Conservation (phyloP, 2,888 invertebrate genomes). For the Aphodius granarius region DNA sequence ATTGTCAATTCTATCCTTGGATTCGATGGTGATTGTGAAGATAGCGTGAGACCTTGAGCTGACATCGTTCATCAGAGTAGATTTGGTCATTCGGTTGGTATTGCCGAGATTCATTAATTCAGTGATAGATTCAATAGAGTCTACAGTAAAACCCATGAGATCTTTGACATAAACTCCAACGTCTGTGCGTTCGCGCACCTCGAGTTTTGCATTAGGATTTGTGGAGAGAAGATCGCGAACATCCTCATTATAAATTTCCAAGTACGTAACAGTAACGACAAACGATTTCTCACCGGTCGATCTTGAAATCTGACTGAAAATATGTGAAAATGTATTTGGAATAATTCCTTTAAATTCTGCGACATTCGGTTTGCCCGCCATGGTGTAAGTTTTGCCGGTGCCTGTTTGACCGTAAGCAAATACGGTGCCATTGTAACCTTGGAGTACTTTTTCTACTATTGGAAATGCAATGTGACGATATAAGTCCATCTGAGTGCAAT, state of each 20-base stretch:
- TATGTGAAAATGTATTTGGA: constrained; percentile 98
- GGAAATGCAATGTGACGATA: constrained; percentile 96
- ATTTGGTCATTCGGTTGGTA: constrained; percentile 86
- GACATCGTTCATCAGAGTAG: constrained; percentile 97
- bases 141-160: constrained; percentile 95
- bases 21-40: constrained; percentile 97
- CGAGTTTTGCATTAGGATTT: constrained; percentile 81
- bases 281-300: constrained; percentile 76
- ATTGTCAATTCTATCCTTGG: constrained; percentile 83
- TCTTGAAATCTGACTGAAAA: constrained; percentile 96
- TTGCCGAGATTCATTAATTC: constrained; percentile 81
- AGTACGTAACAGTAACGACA: constrained; percentile 93
- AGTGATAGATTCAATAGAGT: constrained; percentile 57
- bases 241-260: constrained; percentile 99
- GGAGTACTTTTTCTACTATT: constrained; percentile 94
- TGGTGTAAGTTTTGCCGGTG: constrained; percentile 98
- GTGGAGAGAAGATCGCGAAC: constrained; percentile 89
- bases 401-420: constrained; percentile 92
- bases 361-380: constrained; percentile 88
- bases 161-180: constrained; percentile 98
- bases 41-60: constrained; percentile 98
- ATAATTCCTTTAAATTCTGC: constrained; percentile 95
- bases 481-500: constrained; percentile 88
- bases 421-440: constrained; percentile 95
- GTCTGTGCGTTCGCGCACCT: constrained; percentile 94